phyloP scores from a whole-genome alignment of 2,888 invertebrate genomes.

The Andrena fulva region DNA sequence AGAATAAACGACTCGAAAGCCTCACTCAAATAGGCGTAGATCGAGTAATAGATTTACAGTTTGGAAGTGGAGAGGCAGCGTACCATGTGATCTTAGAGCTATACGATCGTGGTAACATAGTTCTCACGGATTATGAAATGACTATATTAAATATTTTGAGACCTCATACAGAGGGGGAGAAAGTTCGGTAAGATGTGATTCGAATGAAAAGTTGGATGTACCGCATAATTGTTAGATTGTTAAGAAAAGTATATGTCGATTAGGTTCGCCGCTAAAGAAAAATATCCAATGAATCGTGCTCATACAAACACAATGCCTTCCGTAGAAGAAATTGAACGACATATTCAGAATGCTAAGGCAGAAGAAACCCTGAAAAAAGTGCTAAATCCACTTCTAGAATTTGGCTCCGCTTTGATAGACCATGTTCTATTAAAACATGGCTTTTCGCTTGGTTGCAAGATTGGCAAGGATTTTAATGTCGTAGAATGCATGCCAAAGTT shows the following conservation, averaged over 20 bases:
- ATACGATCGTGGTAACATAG: conserved; percentile 98
- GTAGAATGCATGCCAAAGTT: conserved; percentile 88
- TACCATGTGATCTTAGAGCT: conserved; percentile 98
- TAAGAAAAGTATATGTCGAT: conserved; percentile 11
- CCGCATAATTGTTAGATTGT: background rate
- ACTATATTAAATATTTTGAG: conserved; percentile 96
- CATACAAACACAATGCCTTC: conserved; percentile 88
- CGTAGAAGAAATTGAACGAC: conserved; percentile 86
- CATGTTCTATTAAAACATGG: conserved; percentile 92
- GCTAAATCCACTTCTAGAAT: conserved; percentile 94
- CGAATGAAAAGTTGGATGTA: background rate
- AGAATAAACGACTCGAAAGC: conserved; percentile 96
- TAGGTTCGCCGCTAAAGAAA: conserved; percentile 96
- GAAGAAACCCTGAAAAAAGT: conserved; percentile 93
- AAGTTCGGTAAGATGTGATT: conserved; percentile 87
- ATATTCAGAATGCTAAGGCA: conserved; percentile 88
- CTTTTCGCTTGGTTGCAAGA: conserved; percentile 87
- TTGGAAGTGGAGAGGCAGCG: conserved; percentile 96
- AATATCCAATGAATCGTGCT: conserved; percentile 93
- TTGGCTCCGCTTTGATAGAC: conserved; percentile 96
- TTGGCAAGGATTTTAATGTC: conserved; percentile 89
- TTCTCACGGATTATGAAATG: conserved; percentile 96
- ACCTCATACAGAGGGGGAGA: conserved; percentile 96
- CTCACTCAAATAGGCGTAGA: conserved; percentile 96
- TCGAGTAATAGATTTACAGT: conserved; percentile 97